A percentile compares a stretch with the other conserved stretches of the same genome.
These are phyloP conservation scores for Drosophila cardini DNA, from an alignment of 1,140 invertebrate species.

Conservation along the genomic window DNA sequence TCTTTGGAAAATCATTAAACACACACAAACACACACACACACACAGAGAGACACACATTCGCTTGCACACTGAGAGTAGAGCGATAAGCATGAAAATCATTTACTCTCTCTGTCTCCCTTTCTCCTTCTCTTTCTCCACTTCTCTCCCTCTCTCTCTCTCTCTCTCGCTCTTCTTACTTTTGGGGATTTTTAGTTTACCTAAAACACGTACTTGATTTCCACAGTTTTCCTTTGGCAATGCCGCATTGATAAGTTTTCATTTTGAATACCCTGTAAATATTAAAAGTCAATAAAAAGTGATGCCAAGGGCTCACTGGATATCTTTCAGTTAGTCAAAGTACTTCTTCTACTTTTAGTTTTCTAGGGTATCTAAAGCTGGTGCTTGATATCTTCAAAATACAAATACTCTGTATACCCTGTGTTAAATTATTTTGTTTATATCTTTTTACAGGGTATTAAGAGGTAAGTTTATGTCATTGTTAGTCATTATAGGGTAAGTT, in stretches of 20 bases:
- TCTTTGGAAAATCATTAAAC: slow-evolving; percentile 65
- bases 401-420: no score
- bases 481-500: neutral
- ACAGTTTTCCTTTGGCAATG: slow-evolving; percentile 8
- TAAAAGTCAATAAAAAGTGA: neutral
- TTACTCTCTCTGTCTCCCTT: slow-evolving; percentile 5
- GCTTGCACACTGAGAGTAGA: neutral
- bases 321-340: neutral
- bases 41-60: slow-evolving; percentile 10
- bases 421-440: no score
- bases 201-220: slow-evolving; percentile 11
- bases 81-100: slow-evolving; percentile 63
- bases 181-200: slow-evolving; percentile 9
- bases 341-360: no score
- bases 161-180: slow-evolving; percentile 5
- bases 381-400: no score
- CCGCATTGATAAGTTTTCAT: slow-evolving; percentile 10
- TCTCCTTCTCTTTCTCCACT: neutral
- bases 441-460: no score
- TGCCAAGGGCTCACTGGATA: neutral
- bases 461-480: neutral
- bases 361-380: no score
- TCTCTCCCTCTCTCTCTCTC: neutral
- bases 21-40: slow-evolving; percentile 43
- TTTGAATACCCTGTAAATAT: slow-evolving; percentile 9